Conservation (phyloP, 2,888 invertebrate genomes). For the Netelia melanura region DNA sequence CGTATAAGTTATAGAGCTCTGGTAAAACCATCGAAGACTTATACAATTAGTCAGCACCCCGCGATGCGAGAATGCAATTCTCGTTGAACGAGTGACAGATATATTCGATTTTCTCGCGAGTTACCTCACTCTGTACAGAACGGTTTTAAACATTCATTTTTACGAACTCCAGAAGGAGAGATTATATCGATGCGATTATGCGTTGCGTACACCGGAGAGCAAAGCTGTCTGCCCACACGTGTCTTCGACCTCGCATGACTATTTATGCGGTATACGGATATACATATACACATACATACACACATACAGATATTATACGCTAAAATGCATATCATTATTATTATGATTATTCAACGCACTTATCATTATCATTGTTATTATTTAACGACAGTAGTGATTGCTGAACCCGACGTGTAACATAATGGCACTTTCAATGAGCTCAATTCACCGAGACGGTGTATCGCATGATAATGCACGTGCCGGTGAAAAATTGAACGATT, state of each 20-base stretch:
- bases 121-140: slow-evolving; percentile 52
- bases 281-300: background rate
- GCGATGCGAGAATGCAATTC: slow-evolving; percentile 9
- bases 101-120: slow-evolving; percentile 54
- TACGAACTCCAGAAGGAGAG: slow-evolving; percentile 52
- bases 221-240: slow-evolving; percentile 66
- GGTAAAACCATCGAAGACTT: slow-evolving; percentile 28
- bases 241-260: slow-evolving; percentile 65
- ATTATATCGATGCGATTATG: slow-evolving; percentile 64
- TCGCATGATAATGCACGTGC: background rate
- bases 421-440: background rate
- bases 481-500: background rate
- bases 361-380: slow-evolving; percentile 16
- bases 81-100: slow-evolving; percentile 40
- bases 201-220: slow-evolving; percentile 48
- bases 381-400: slow-evolving; percentile 1
- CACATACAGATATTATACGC: background rate
- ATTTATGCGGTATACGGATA: slow-evolving; percentile 55
- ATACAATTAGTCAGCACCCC: slow-evolving; percentile 51
- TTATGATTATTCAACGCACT: slow-evolving; percentile 20
- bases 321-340: slow-evolving; percentile 21
- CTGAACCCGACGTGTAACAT: background rate
- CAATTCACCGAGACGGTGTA: background rate
- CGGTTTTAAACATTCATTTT: slow-evolving; percentile 56
- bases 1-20: background rate